phyloP scores from a whole-genome alignment of 1,140 invertebrate species.

The Drosophila bocqueti region DNA sequence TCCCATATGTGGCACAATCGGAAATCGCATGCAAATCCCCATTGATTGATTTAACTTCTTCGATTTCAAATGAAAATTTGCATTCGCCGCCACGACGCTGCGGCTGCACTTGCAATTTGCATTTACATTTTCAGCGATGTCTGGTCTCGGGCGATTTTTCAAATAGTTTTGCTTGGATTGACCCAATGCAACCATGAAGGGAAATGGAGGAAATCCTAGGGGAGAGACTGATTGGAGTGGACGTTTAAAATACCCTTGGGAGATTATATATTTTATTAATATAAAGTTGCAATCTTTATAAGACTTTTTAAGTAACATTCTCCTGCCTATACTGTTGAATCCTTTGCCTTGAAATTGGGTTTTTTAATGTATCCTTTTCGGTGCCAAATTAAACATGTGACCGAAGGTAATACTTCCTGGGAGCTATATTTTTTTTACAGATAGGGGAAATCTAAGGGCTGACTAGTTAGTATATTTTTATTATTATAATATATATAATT shows the following conservation, averaged over 20 bases:
- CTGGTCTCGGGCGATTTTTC: slow-evolving; percentile 10
- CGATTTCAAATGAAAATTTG: slow-evolving; percentile 32
- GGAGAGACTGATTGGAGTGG: neutral
- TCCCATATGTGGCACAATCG: slow-evolving; percentile 41
- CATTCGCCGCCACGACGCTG: slow-evolving; percentile 19
- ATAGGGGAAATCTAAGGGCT: too few relatives aligned
- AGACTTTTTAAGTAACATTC: neutral
- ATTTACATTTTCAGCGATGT: slow-evolving; percentile 32
- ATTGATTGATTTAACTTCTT: slow-evolving; percentile 47
- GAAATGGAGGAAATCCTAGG: neutral
- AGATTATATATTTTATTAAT: neutral
- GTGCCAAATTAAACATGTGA: too few relatives aligned
- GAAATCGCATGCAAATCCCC: slow-evolving; percentile 48
- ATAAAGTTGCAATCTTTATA: too few relatives aligned
- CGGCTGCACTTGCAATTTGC: slow-evolving; percentile 31
- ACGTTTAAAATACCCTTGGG: slow-evolving; percentile 4
- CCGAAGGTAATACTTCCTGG: too few relatives aligned
- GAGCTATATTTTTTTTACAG: too few relatives aligned
- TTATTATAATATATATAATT: neutral
- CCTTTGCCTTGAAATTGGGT: too few relatives aligned
- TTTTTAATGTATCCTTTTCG: too few relatives aligned
- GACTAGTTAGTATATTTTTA: neutral
- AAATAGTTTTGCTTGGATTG: slow-evolving; percentile 17
- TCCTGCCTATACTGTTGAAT: neutral
- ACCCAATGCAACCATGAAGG: slow-evolving; percentile 13